Base-by-base conservation (phyloP, 2,888 invertebrate genomes). In the Ecliptopera silaceata region DNA sequence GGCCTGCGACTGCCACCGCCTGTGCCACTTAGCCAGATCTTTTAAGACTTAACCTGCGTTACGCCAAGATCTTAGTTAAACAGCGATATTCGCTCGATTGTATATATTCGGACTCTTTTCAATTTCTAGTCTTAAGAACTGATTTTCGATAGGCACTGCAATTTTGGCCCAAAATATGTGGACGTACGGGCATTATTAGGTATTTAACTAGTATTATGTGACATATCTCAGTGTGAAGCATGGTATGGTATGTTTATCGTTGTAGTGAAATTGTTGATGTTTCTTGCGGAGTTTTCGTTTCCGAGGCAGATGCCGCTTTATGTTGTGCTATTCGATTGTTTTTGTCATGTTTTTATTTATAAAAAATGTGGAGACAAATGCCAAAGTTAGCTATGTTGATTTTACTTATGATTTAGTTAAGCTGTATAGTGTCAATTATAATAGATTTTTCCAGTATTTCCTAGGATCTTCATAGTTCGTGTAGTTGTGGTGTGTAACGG, bases 1-100 rank as follows among this genome's bases (percentile, higher is more conserved):
- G 95, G 95, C 77, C 93, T 94, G 72, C 93, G 94, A 73, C 85
- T 94, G 80, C 94, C 93, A 75, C 93, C 93, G 73, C 88, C 87
- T 56, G 86, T 84, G 73, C 91, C 82, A 59, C 84, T 80, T 75
- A 92, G 92, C 82, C 92, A 92, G 77, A 92, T 92, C 74, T 92
- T 92, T 76, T 92, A 83, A 84, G 75, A 68, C 72, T 72, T 66
- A 69, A 61, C 61, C 63, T 67, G 70, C 67, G 69, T 71, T 75
- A 68, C 70, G 71, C 75, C 75, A 66, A 71, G 62, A 66, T 65
- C 63, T 59, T 54, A 61, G 56, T 58, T 38, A 38, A 53, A 48
- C 17, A 34, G 44, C 39, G 32, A 39, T 44, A 13, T 57, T 63
- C 29, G 47, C 50, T 17, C 53, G 59, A 31, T 54, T 61, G 60